Conservation (phyloP, 2,888 invertebrate genomes). For the Sinelater perroti region DNA sequence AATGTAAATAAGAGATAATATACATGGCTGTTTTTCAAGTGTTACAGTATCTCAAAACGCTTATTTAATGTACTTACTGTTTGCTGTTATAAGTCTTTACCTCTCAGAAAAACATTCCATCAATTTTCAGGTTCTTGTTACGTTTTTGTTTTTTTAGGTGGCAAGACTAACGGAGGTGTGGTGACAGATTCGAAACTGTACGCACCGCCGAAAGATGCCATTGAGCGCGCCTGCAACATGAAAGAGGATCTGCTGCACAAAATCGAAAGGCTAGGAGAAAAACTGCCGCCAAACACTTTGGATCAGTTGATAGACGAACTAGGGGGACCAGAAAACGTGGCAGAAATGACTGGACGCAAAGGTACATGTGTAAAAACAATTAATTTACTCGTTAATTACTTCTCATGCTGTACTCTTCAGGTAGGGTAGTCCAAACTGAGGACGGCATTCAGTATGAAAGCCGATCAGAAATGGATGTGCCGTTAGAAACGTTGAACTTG, state of each 20-base stretch:
- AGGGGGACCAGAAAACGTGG: slow-evolving; percentile 97
- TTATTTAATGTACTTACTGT: no score
- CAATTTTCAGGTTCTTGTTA: slow-evolving; percentile 3
- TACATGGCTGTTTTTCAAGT: no score
- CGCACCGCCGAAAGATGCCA: slow-evolving; percentile 81
- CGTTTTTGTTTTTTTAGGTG: slow-evolving; percentile 29
- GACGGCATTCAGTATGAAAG: slow-evolving; percentile 94
- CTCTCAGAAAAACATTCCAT: no score
- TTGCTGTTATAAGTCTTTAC: no score
- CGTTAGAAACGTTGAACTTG: slow-evolving; percentile 95
- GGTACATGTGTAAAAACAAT: no score
- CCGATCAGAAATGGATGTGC: slow-evolving; percentile 93
- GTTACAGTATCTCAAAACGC: no score
- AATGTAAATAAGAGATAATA: no score
- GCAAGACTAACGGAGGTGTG: slow-evolving; percentile 55
- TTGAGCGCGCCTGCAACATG: slow-evolving; percentile 90
- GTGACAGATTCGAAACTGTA: slow-evolving; percentile 56
- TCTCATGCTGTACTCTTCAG: slow-evolving; percentile 42
- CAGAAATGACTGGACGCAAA: slow-evolving; percentile 99
- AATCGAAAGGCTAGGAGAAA: slow-evolving; percentile 86
- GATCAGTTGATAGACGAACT: slow-evolving; percentile 98
- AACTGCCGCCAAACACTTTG: slow-evolving; percentile 94
- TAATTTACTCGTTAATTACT: no score
- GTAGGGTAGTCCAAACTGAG: slow-evolving; percentile 87
- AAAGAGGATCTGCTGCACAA: slow-evolving; percentile 88